Percentiles rank a stretch among this genome's conserved stretches.
These are phyloP conservation scores for Numida meleagris DNA, from an alignment of 2,113 vertebrate genomes.

Conservation along the genomic window DNA sequence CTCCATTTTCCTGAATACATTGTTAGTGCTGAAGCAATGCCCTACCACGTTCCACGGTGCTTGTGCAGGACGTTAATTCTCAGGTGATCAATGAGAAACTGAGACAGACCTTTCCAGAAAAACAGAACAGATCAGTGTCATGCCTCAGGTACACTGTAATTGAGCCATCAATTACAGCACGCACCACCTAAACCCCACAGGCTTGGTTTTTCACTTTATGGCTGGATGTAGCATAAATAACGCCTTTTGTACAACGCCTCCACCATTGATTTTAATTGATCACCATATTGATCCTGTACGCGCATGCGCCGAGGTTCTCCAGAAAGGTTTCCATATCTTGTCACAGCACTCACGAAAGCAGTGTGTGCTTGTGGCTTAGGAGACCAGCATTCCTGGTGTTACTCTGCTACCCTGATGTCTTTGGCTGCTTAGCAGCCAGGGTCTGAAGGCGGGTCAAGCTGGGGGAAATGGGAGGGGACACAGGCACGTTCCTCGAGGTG, in stretches of 20 bases:
- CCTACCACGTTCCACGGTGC: not conserved
- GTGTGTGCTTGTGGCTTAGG: accelerated
- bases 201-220: not conserved
- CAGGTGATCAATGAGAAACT: not conserved
- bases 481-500: accelerated
- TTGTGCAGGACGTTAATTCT: not conserved
- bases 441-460: not conserved
- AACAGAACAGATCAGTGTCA: not conserved
- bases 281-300: not conserved
- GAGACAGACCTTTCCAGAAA: not conserved
- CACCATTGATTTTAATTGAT: not conserved
- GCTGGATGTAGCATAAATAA: not conserved
- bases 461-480: not conserved
- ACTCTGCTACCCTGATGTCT: accelerated
- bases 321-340: not conserved
- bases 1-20: not conserved
- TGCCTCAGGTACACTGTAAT: not conserved
- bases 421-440: not conserved
- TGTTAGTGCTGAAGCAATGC: not conserved
- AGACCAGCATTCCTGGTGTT: accelerated
- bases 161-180: not conserved
- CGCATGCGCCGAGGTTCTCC: not conserved
- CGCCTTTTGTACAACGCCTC: accelerated
- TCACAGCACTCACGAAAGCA: accelerated
- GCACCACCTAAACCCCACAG: not conserved